Evolutionary conservation across 2,797 vertebrate species (phyloP).

Genomic region (Discoglossus pictus): DNA sequence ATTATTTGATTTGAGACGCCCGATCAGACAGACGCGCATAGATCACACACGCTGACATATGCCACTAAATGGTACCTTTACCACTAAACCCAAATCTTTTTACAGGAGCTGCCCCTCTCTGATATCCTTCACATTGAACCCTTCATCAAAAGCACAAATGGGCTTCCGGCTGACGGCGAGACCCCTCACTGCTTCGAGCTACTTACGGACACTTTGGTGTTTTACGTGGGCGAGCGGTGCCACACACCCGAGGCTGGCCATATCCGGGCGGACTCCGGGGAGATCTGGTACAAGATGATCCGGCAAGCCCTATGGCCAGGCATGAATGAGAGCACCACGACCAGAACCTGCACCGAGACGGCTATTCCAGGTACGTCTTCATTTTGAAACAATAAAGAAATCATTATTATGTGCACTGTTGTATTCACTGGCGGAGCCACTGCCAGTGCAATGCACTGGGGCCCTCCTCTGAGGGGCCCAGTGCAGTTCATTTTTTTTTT

Average conservation of each 20-base stretch:
- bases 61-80: too few relatives aligned
- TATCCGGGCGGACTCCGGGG: conserved; percentile 41
- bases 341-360: conserved; percentile 76
- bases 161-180: conserved; percentile 71
- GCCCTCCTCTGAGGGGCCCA: too few relatives aligned
- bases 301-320: conserved; percentile 89
- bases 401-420: too few relatives aligned
- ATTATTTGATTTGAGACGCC: too few relatives aligned
- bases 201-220: conserved; percentile 81
- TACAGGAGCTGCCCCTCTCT: conserved; percentile 86
- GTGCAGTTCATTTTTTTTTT: too few relatives aligned
- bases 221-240: conserved; percentile 85
- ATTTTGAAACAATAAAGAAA: too few relatives aligned
- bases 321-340: conserved; percentile 61
- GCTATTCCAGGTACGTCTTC: conserved; percentile 43
- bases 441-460: too few relatives aligned
- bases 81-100: not conserved
- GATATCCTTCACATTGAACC: conserved; percentile 83
- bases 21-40: too few relatives aligned
- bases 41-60: too few relatives aligned
- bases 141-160: conserved; percentile 72
- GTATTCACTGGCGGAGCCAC: too few relatives aligned
- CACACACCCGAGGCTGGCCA: conserved; percentile 21
- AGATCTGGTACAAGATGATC: conserved; percentile 83
- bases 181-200: conserved; percentile 91